Base-by-base conservation (phyloP, 1,140 invertebrate species). In the Caenorhabditis brenneri region DNA sequence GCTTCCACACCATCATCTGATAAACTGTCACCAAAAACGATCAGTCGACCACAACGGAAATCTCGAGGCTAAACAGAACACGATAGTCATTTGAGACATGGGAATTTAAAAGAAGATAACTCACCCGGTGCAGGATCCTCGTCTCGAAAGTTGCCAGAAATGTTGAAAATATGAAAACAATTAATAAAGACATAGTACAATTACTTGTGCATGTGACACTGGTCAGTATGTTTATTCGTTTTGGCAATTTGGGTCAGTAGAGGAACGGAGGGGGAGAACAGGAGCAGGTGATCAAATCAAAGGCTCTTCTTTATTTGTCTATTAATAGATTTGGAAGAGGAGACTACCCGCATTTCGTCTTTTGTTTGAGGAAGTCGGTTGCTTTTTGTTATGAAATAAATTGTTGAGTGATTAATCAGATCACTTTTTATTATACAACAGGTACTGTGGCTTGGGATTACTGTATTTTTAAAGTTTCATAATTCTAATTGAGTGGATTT, bases 1-100 rank as follows among this genome's bases (percentile, higher is more conserved):
- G 84, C 86, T 33, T 87, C 86, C 31, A 82, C 83, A 4, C 86
- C 86, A 46, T 87, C 86, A 46, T 87, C 86, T 10, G 86, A 81
- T 24, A 87, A 79, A 39, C 74, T 69, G 48, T 87, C 86, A 19
- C 86, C 86, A 48, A 87, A 87, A 2, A 87, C 74, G 24, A 87
- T 51, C 12, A 87, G 39, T 4, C 51, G 48, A 22, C 48, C 46
- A 39, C 85, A 86, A 12, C 79, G 79, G 60, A 85, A 80, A n/a
- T 85, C 84, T 48, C 80, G 58, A 7, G 84, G 84, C 84, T 85
- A n/a, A 2, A 16, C 19, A 7, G 65, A 24, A 85, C 10, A 29
- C 15, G 0, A 36, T 42, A 6, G 15, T 19, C 12, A 29, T 27
- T 36, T 16, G 22, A 51, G 22, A 2, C 19, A n/a, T n/a, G n/a